A percentile compares a stretch with the other conserved stretches of the same genome.
Evolutionary conservation across 2,113 vertebrate species (phyloP).

Genomic region (Microcebus griseorufus): DNA sequence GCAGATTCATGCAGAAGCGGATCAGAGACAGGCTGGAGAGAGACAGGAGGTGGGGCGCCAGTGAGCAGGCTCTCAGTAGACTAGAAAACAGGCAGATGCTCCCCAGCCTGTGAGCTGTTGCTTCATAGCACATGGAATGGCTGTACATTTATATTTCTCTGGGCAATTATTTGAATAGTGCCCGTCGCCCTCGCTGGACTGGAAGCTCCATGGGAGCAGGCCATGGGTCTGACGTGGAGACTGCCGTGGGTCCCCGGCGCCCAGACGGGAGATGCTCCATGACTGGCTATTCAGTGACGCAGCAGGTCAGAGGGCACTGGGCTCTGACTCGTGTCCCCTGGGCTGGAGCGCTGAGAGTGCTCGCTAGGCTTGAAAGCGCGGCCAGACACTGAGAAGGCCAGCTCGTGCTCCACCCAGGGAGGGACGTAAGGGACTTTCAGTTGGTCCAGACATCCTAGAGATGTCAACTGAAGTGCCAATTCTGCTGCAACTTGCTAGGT

Average conservation of each 20-base stretch:
- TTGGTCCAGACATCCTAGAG: background rate
- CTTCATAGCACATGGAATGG: fast-evolving
- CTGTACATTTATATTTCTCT: background rate
- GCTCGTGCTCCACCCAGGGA: background rate
- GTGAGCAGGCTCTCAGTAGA: no score
- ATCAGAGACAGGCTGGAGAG: background rate
- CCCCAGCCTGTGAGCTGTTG: background rate
- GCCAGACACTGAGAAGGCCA: background rate
- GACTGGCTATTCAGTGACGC: background rate
- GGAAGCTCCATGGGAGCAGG: background rate
- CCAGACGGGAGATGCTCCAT: background rate
- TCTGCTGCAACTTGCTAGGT: background rate
- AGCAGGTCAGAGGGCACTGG: background rate
- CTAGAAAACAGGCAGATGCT: background rate
- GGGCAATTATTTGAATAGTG: background rate
- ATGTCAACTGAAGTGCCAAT: background rate
- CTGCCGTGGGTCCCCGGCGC: background rate
- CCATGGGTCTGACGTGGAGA: background rate
- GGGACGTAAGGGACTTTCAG: background rate
- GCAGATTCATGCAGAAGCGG: background rate
- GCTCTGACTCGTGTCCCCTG: background rate
- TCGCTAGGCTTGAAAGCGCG: background rate
- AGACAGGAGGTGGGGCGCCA: background rate
- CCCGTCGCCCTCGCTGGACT: no score
- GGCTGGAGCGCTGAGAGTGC: no score